A percentile compares a stretch with the other conserved stretches of the same genome.
These are phyloP conservation scores for Meteorus colon DNA, from an alignment of 2,888 invertebrate species.

Conservation along the genomic window DNA sequence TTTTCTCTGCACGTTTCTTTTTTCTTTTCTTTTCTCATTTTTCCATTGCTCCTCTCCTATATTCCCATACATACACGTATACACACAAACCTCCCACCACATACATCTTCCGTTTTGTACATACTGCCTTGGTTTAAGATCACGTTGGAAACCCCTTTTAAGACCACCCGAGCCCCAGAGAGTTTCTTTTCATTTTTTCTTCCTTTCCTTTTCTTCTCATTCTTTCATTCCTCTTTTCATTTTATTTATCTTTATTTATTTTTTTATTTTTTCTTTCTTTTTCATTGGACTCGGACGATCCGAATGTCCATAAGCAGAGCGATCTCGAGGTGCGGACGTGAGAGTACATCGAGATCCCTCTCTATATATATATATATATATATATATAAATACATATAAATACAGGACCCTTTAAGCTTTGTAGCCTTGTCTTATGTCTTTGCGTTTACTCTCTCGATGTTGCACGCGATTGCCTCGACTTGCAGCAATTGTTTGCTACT, in stretches of 20 bases:
- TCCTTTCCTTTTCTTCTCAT: background rate
- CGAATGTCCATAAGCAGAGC: constrained; percentile 56
- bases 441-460: constrained; percentile 8
- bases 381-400: background rate
- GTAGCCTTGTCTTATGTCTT: constrained; percentile 20
- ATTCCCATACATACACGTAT: background rate
- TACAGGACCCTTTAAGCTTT: constrained; percentile 25
- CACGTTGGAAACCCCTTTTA: constrained; percentile 43
- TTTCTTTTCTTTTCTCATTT: background rate
- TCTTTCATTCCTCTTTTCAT: background rate
- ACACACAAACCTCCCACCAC: background rate
- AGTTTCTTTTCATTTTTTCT: constrained; percentile 6
- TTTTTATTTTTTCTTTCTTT: background rate
- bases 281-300: constrained; percentile 43
- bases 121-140: constrained; percentile 4
- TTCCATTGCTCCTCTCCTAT: constrained; percentile 5
- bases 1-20: background rate
- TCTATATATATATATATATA: constrained; percentile 4
- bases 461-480: constrained; percentile 25
- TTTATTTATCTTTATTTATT: background rate
- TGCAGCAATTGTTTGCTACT: constrained; percentile 20
- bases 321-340: constrained; percentile 45
- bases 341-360: constrained; percentile 17
- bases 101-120: constrained; percentile 4
- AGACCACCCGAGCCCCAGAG: constrained; percentile 28